Evolutionary conservation across 30 jellyfish, hydroid and myxozoan genomes (phyloP), one percentile per base, ranked within the genome.

Genomic region (Turritopsis dohrnii): DNA sequence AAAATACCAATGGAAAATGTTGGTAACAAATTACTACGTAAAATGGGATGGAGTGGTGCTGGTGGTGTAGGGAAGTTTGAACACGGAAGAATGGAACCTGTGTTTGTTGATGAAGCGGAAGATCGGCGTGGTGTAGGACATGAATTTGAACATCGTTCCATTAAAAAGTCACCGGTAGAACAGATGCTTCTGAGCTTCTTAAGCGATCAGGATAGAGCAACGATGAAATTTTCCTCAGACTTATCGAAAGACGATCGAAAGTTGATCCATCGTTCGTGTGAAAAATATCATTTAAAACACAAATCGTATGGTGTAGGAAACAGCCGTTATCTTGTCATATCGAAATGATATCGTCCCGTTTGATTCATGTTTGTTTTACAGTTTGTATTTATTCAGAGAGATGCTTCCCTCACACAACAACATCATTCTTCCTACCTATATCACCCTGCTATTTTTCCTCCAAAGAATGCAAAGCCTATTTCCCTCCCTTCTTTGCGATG

Each of bases 21-120:
- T n/a, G 99, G 99, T 16, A 94, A 86, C 81, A 54, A 88, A 79
- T 27, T 94, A 84, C 83, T 94, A 31, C 85, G 92, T 3, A 94
- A 94, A 82, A 94, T 94, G 99, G 99, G 99, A 1, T 94, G 99
- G 99, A 65, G 80, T 76, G 99, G 99, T 21, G 74, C 52, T 29
- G 96, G 97, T 13, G 99, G 99, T 31, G 66, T 94, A 18, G 96
- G 97, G 22, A 94, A 80, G 29, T 53, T 29, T 29, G 82, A 74
- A 27, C 75, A 73, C 54, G 99, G 99, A 18, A 84, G 82, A 52
- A 65, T 90, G 1, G 99, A 94, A 3, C 99, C 99, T 5, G 93
- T 94, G 25, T 85, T 86, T 89, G 79, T 94, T 52, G 92, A 85
- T 27, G 54, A 84, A 72, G 85, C 90, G 3, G 89, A 83, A 27